These are phyloP conservation scores for Petrocephalus microphthalmus DNA, from an alignment of 2,113 vertebrate species.

Conservation along the genomic window DNA sequence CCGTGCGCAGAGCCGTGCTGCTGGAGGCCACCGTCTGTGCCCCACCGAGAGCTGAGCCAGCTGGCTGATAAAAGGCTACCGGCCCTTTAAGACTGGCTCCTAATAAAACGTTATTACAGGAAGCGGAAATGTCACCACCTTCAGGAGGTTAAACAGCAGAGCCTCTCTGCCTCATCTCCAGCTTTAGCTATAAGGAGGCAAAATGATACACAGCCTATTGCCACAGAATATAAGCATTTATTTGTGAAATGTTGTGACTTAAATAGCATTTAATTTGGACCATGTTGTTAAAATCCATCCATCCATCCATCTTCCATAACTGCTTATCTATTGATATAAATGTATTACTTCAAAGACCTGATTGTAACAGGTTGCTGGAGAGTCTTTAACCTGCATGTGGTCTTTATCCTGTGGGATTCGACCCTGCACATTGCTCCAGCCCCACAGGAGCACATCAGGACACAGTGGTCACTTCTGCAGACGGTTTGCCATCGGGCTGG, in stretches of 20 bases:
- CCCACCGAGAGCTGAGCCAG: neutral
- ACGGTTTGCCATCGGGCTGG: too few species aligned
- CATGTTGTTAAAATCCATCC: neutral
- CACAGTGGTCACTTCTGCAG: too few species aligned
- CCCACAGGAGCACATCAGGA: too few species aligned
- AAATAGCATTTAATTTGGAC: neutral
- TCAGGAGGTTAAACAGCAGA: neutral
- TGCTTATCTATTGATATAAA: neutral
- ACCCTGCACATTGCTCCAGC: neutral
- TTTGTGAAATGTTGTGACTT: neutral
- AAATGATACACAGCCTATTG: neutral
- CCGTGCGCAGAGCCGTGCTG: neutral
- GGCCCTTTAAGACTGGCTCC: neutral
- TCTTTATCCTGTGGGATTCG: neutral
- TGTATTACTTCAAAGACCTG: neutral
- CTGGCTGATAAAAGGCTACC: neutral
- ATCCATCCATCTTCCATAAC: neutral
- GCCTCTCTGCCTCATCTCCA: neutral
- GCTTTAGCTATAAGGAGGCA: neutral
- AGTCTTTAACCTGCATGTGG: neutral
- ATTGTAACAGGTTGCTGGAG: neutral
- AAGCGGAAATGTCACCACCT: neutral
- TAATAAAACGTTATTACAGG: slow-evolving; percentile 7
- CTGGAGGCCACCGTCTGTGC: neutral
- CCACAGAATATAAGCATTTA: neutral